Conservation (phyloP, 2,888 invertebrate genomes). For the Helleia helle region DNA sequence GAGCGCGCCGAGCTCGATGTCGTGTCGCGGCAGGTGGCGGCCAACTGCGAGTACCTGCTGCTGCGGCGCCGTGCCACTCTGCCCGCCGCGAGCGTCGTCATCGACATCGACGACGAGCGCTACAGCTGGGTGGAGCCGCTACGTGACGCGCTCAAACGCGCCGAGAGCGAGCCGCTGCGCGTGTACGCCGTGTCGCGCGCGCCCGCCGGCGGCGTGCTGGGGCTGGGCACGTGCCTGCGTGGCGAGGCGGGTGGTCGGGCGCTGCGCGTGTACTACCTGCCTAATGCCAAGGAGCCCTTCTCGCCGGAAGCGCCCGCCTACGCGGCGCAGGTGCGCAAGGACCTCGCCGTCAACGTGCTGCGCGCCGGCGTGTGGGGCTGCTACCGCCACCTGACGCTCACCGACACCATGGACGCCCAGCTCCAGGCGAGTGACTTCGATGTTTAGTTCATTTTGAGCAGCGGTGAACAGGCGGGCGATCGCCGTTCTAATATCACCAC, state of each 20-base stretch:
- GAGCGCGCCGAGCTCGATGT: constrained; percentile 48
- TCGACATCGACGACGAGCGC: constrained; percentile 79
- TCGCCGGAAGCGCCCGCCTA: constrained; percentile 73
- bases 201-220: constrained; percentile 84
- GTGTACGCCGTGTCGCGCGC: constrained; percentile 81
- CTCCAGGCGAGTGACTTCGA: constrained; percentile 55
- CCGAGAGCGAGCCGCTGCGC: constrained; percentile 73
- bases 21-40: constrained; percentile 52
- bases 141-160: constrained; percentile 81
- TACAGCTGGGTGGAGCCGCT: constrained; percentile 88
- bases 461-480: constrained; percentile 23
- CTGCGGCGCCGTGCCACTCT: constrained; percentile 74
- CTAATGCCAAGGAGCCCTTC: constrained; percentile 77
- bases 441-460: neutral
- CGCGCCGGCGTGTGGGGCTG: constrained; percentile 90
- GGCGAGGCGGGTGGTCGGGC: constrained; percentile 88
- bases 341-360: constrained; percentile 89
- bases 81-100: constrained; percentile 55
- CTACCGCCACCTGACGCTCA: constrained; percentile 85
- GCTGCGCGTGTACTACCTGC: constrained; percentile 82
- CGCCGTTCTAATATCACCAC: no score
- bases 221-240: constrained; percentile 92
- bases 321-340: constrained; percentile 77
- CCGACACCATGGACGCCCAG: constrained; percentile 46
- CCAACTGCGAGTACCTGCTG: constrained; percentile 78